Percentiles rank a stretch among this genome's conserved stretches.
These are phyloP conservation scores for Lordiphosa mommai DNA, from an alignment of 1,140 invertebrate genomes.

Conservation along the genomic window DNA sequence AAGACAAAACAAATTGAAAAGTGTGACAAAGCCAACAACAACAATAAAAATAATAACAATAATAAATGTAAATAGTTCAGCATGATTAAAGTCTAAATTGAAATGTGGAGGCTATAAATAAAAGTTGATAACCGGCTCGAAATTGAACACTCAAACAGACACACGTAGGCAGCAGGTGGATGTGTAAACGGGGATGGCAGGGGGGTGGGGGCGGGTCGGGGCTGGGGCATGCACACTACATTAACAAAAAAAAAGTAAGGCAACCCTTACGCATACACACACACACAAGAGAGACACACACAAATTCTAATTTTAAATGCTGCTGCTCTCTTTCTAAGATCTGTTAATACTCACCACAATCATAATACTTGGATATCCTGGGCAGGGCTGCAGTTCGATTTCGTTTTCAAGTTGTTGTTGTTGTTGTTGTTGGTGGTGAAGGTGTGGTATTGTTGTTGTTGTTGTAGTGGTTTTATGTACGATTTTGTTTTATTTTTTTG, in stretches of 20 bases:
- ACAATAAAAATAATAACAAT: too few relatives aligned
- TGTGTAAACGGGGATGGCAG: neutral
- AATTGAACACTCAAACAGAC: conserved; percentile 10
- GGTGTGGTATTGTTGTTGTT: conserved; percentile 39
- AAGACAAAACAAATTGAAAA: conserved; percentile 29
- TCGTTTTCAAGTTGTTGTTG: conserved; percentile 36
- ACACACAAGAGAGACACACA: conserved; percentile 7
- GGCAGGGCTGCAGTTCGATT: conserved; percentile 81
- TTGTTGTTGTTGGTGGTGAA: conserved; percentile 32
- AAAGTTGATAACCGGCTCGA: neutral
- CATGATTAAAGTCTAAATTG: neutral
- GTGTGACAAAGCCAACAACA: neutral
- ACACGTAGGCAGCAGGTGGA: conserved; percentile 15
- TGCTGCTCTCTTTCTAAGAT: neutral
- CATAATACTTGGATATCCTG: conserved; percentile 85
- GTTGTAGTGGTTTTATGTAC: conserved; percentile 39
- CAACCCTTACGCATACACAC: neutral
- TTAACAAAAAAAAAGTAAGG: too few relatives aligned
- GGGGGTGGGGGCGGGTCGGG: neutral
- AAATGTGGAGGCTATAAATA: neutral
- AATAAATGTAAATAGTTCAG: too few relatives aligned
- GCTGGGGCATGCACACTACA: neutral
- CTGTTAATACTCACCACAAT: conserved; percentile 82
- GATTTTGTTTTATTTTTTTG: conserved; percentile 24
- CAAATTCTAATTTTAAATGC: neutral